Percentiles rank a stretch among this genome's conserved stretches.
These are phyloP conservation scores for Seira ritae DNA, from an alignment of 2,888 invertebrate genomes.

Conservation along the genomic window DNA sequence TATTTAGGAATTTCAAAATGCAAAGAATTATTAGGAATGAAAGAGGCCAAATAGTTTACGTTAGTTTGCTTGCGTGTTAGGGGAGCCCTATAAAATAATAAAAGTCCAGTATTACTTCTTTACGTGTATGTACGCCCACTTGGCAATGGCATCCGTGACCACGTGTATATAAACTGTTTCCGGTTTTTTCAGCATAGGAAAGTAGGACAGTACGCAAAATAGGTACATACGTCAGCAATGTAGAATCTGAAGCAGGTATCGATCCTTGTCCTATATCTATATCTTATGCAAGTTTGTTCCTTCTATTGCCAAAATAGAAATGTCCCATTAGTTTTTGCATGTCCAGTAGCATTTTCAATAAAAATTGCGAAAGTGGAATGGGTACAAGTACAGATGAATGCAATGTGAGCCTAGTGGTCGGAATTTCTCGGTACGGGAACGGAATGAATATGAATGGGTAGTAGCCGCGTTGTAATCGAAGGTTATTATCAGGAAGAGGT, in stretches of 20 bases:
- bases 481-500: constrained; percentile 3
- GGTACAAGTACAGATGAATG: background rate
- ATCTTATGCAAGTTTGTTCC: constrained; percentile 35
- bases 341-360: constrained; percentile 11
- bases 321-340: constrained; percentile 23
- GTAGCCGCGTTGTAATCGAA: background rate
- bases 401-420: constrained; percentile 22
- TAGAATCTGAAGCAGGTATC: constrained; percentile 37
- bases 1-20: too few species aligned
- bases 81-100: too few species aligned
- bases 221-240: constrained; percentile 19
- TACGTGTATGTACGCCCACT: constrained; percentile 19
- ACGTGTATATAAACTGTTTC: constrained; percentile 48
- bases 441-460: constrained; percentile 2
- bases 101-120: too few species aligned
- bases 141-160: constrained; percentile 36
- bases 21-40: too few species aligned
- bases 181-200: constrained; percentile 32
- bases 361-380: constrained; percentile 1
- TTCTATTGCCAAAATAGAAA: too few species aligned
- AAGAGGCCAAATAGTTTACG: too few species aligned
- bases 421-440: constrained; percentile 5
- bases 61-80: too few species aligned
- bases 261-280: constrained; percentile 44
- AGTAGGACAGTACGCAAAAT: constrained; percentile 40